Evolutionary conservation across 1,140 invertebrate species (phyloP).

Genomic region (Hyphantria cunea): DNA sequence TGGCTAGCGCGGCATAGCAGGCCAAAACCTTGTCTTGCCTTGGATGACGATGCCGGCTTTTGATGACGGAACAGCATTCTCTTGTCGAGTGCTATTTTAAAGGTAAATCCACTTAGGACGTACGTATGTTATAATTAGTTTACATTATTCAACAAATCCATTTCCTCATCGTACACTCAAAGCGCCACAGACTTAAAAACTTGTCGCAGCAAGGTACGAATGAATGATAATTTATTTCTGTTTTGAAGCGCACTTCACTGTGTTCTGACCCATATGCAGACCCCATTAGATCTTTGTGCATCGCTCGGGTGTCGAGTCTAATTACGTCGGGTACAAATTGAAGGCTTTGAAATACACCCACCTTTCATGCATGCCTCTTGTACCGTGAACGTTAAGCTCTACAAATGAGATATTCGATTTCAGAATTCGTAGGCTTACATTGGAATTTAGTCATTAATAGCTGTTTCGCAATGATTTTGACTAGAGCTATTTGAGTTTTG

Average conservation of each 20-base stretch:
- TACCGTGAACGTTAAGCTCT: constrained; percentile 17
- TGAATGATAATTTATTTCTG: constrained; percentile 18
- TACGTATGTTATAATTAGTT: no score
- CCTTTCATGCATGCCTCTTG: constrained; percentile 24
- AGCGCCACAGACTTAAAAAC: not conserved
- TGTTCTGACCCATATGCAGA: constrained; percentile 22
- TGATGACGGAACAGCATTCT: no score
- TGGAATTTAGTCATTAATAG: constrained; percentile 6
- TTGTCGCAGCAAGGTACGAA: not conserved
- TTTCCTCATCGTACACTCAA: not conserved
- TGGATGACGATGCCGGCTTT: no score
- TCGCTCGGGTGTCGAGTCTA: constrained; percentile 36
- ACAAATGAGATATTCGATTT: constrained; percentile 27
- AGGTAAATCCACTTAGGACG: no score
- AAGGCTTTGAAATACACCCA: constrained; percentile 50
- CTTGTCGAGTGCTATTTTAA: no score
- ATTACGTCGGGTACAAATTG: constrained; percentile 52
- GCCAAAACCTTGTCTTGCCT: no score
- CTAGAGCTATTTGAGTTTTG: not conserved
- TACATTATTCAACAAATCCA: no score
- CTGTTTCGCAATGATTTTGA: not conserved
- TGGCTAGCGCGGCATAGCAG: no score
- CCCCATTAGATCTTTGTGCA: constrained; percentile 23
- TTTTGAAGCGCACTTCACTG: constrained; percentile 15
- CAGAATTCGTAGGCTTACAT: constrained; percentile 19